These are phyloP conservation scores for Xestoiulus laeticollis DNA, from an alignment of 2,888 invertebrate species.

Conservation along the genomic window DNA sequence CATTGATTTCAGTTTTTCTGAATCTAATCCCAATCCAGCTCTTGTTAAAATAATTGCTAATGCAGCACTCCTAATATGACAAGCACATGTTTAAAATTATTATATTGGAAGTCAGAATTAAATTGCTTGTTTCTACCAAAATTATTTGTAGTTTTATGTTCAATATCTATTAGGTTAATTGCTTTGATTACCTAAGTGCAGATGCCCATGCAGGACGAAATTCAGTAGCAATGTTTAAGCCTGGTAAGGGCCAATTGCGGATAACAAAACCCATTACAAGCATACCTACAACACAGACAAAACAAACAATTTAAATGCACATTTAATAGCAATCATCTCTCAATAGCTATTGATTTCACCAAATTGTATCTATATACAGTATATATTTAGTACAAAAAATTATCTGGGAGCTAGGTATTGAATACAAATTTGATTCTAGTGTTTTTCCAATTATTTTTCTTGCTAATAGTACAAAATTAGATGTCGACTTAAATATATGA, in stretches of 20 bases:
- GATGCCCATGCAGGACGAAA: slow-evolving; percentile 44
- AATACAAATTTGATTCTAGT: too few species aligned
- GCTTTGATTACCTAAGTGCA: slow-evolving; percentile 25
- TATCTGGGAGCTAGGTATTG: too few species aligned
- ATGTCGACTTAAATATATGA: too few species aligned
- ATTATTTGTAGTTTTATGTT: background rate
- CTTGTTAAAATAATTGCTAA: slow-evolving; percentile 90
- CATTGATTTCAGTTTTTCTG: slow-evolving; percentile 81
- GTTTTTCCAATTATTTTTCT: too few species aligned
- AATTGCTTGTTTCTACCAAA: background rate
- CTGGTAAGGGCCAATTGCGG: slow-evolving; percentile 23
- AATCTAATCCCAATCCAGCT: slow-evolving; percentile 93
- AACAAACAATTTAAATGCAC: background rate
- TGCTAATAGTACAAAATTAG: too few species aligned
- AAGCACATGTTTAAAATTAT: background rate
- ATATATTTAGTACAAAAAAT: too few species aligned
- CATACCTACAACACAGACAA: background rate
- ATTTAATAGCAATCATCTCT: background rate
- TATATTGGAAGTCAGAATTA: background rate
- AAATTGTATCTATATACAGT: too few species aligned
- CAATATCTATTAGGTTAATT: background rate
- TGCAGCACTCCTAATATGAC: slow-evolving; percentile 78
- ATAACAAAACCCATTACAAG: slow-evolving; percentile 15
- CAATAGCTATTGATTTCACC: too few species aligned
- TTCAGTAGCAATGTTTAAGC: slow-evolving; percentile 41